A percentile compares a stretch with the other conserved stretches of the same genome.
phyloP scores from a whole-genome alignment of 1,140 invertebrate genomes.

The Zaprionus davidi region DNA sequence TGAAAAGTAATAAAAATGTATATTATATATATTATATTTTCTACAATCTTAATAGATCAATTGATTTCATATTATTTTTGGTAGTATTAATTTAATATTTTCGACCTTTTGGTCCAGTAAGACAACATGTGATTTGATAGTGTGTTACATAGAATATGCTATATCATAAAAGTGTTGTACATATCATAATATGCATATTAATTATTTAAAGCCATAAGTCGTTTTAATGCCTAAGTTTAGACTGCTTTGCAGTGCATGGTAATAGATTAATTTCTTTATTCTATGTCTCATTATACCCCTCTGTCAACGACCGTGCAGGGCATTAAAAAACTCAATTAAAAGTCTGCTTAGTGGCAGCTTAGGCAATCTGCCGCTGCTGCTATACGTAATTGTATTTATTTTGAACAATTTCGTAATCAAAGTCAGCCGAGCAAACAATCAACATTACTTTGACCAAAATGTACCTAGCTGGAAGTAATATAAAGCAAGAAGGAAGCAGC shows the following conservation, averaged over 20 bases:
- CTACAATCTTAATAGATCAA: background rate
- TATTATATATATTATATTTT: no score
- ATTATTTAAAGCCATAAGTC: background rate
- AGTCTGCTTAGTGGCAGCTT: conserved; percentile 51
- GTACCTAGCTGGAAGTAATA: conserved; percentile 51
- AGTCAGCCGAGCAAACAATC: conserved; percentile 77
- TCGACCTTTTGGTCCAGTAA: no score
- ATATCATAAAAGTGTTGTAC: no score
- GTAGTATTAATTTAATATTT: no score
- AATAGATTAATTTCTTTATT: background rate
- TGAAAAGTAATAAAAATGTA: no score
- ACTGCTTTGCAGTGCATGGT: background rate
- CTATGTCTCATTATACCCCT: background rate
- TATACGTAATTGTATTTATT: conserved; percentile 76
- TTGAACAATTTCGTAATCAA: conserved; percentile 80
- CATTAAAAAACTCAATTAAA: conserved; percentile 72
- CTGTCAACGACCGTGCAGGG: background rate
- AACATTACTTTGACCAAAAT: conserved; percentile 73
- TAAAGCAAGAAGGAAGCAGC: conserved; percentile 45
- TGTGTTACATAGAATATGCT: no score
- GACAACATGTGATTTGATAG: no score
- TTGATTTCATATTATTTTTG: no score
- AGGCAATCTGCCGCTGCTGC: conserved; percentile 25
- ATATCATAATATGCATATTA: no score
- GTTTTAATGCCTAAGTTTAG: background rate